Percentiles rank a stretch among this genome's conserved stretches.
Evolutionary conservation across 2,888 invertebrate genomes (phyloP).

Genomic region (Allygus modestus): DNA sequence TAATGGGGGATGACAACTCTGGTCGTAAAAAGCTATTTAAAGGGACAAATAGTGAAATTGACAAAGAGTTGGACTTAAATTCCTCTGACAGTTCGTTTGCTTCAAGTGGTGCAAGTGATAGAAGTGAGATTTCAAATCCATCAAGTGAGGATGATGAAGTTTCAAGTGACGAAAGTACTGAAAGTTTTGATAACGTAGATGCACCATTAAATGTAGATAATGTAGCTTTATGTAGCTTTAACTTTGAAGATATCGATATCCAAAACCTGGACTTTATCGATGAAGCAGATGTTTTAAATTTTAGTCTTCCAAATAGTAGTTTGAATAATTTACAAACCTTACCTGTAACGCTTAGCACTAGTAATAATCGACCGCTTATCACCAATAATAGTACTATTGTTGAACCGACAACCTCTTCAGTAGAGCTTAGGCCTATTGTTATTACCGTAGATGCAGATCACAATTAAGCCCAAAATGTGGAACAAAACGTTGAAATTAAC

Average conservation of each 20-base stretch:
- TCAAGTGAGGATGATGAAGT: no score
- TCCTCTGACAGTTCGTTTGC: no score
- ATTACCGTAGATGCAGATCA: constrained; percentile 3
- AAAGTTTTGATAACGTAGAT: neutral
- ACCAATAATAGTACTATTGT: constrained; percentile 4
- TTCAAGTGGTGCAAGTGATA: no score
- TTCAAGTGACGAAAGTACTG: neutral
- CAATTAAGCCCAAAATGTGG: neutral
- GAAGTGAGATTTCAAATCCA: no score
- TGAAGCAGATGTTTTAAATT: constrained; percentile 1
- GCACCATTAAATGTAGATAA: neutral
- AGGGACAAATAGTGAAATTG: no score
- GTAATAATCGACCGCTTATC: neutral
- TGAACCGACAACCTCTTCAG: constrained; percentile 1
- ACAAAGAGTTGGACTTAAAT: no score
- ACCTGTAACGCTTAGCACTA: neutral
- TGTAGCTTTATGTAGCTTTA: neutral
- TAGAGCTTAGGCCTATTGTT: neutral
- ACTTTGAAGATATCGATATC: neutral
- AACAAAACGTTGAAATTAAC: neutral
- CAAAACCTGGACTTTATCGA: constrained; percentile 5
- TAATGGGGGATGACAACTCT: no score
- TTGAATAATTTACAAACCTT: neutral
- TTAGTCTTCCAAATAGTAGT: constrained; percentile 1
- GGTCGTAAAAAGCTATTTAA: no score